Evolutionary conservation across 2,797 vertebrate genomes (phyloP), one percentile per base, ranked within the genome.

Genomic region (Neoniphon sammara): DNA sequence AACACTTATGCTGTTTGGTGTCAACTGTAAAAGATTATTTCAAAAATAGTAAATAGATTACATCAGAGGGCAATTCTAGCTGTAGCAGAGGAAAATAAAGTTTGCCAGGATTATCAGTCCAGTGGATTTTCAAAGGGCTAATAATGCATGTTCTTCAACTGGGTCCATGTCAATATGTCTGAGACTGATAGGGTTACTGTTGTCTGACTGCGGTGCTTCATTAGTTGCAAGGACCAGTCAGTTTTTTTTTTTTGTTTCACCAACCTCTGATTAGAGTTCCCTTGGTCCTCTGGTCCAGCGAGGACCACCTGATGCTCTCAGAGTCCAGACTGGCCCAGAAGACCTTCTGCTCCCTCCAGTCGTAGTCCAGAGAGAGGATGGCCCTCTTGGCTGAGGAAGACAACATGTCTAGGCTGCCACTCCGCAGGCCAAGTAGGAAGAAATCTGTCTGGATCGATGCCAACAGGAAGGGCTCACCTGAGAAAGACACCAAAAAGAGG

Each of bases 281-380:
- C 67, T 88, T 95, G 65, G 87, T 92, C 82, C 93, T 94, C 0
- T 88, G 89, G 79, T 94, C 91, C 25, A 96, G 79, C 1, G 91
- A 94, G 7, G 95, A 94, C 97, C 97, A 99, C 50, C 87, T 91
- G 72, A 98, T 96, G 68, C 92, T 93, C 30, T 96, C 93, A 0
- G 92, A 90, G 83, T 93, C 92, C 12, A 95, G 86, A 64, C 94
- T 94, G 78, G 94, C 92, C 97, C 97, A 99, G 83, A 94, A 98
- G 49, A 97, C 70, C 65, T 89, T 96, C 77, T 93, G 93, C 18
- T 96, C 94, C 73, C 77, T 84, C 89, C 94, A 92, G 85, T 98
- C 96, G 8, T 96, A 98, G 91, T 99, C 97, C 0, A 98, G 66
- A 0, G 96, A 96, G 65, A 95, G 92, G 65, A 96, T 86, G 0